Evolutionary conservation across 2,797 vertebrate species (phyloP).

Genomic region (Acridotheres tristis): DNA sequence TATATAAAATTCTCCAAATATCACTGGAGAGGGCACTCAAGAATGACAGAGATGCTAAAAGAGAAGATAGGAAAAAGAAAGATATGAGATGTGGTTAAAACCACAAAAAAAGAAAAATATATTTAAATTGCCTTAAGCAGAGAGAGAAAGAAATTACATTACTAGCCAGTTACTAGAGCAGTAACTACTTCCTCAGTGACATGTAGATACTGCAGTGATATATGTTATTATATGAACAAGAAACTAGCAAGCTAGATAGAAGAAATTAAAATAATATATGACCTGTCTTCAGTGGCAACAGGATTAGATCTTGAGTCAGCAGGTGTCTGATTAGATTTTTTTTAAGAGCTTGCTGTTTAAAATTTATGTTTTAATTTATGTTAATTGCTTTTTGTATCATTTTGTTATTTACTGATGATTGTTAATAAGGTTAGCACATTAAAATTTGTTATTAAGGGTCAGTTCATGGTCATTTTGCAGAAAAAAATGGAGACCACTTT

Average conservation of each 20-base stretch:
- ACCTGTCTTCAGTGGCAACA: background rate
- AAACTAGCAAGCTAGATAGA: background rate
- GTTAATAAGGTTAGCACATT: background rate
- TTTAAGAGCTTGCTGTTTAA: background rate
- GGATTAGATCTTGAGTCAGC: conserved; percentile 8
- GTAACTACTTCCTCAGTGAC: background rate
- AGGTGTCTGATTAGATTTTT: background rate
- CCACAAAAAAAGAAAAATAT: background rate
- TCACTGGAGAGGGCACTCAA: background rate
- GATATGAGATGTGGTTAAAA: background rate
- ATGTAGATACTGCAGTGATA: background rate
- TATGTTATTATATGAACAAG: background rate
- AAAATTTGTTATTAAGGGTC: background rate
- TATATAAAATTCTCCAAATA: background rate
- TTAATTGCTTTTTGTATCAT: background rate
- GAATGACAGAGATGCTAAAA: background rate
- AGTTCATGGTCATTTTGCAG: background rate
- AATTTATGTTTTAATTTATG: conserved; percentile 33
- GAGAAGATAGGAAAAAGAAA: background rate
- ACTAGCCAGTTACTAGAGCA: background rate
- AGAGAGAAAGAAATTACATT: background rate
- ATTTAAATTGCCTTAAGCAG: background rate
- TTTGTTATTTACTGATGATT: background rate
- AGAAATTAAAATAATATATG: conserved; percentile 37
- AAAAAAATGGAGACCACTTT: background rate